These are phyloP conservation scores for Halocaridina rubra DNA, from an alignment of 2,888 invertebrate species.

Conservation along the genomic window DNA sequence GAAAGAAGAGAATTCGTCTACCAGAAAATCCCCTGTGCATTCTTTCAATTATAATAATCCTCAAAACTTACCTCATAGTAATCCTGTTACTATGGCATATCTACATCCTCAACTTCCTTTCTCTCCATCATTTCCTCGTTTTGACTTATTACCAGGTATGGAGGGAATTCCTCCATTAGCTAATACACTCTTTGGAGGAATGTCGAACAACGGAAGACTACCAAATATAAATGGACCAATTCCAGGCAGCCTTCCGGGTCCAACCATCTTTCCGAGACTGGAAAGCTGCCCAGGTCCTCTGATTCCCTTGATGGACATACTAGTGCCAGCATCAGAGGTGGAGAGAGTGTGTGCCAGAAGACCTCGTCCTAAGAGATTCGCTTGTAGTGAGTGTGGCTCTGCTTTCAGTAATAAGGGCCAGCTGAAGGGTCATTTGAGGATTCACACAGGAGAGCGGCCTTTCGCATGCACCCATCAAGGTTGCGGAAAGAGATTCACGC, in stretches of 20 bases:
- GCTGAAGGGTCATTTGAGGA: slow-evolving; percentile 88
- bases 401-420: slow-evolving; percentile 96
- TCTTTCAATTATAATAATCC: too few relatives aligned
- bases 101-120: neutral
- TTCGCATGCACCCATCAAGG: slow-evolving; percentile 81
- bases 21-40: too few relatives aligned
- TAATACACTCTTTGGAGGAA: neutral
- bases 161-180: neutral
- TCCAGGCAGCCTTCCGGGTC: neutral
- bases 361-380: slow-evolving; percentile 69
- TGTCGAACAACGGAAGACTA: neutral
- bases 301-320: slow-evolving; percentile 42
- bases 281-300: slow-evolving; percentile 10
- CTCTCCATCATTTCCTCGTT: neutral
- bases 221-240: neutral
- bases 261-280: neutral
- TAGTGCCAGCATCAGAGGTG: slow-evolving; percentile 58
- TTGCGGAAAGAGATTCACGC: slow-evolving; percentile 90
- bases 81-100: too few relatives aligned
- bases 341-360: slow-evolving; percentile 46
- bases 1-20: too few relatives aligned
- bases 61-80: too few relatives aligned
- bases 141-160: neutral
- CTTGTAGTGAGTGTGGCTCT: slow-evolving; percentile 82
- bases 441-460: slow-evolving; percentile 90